Percentiles rank a stretch among this genome's conserved stretches.
Conservation (phyloP, 2,113 vertebrate genomes). For the Hemiprocne comata region DNA sequence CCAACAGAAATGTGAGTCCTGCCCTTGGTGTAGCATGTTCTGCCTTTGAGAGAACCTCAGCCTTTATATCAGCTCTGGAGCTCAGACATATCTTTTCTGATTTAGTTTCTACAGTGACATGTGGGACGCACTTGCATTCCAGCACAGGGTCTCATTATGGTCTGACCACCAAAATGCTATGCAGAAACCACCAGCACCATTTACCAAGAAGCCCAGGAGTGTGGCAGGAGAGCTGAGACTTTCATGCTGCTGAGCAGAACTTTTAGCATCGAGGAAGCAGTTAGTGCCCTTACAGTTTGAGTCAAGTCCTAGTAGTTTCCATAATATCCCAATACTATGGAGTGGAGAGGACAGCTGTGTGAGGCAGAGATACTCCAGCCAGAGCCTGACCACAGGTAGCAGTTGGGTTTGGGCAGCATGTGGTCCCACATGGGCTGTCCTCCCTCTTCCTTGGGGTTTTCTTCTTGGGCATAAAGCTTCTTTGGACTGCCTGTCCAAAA, state of each 20-base stretch:
- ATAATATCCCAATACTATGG: accelerated
- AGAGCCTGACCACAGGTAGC: neutral
- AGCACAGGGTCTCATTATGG: neutral
- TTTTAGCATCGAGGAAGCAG: neutral
- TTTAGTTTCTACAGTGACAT: neutral
- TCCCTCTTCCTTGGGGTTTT: neutral
- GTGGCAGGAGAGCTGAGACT: neutral
- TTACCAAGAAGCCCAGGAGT: neutral
- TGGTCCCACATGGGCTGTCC: neutral
- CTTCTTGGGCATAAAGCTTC: neutral
- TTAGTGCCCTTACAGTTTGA: neutral
- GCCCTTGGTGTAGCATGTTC: neutral
- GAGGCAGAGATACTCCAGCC: neutral
- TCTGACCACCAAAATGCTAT: neutral
- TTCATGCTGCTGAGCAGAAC: neutral
- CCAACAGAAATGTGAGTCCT: neutral
- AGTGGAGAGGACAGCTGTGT: neutral
- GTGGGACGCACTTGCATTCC: neutral
- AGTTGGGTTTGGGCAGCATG: neutral
- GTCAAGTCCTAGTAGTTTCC: neutral
- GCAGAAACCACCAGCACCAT: neutral
- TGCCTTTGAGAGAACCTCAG: neutral
- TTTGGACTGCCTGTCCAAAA: neutral
- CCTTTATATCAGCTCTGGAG: neutral
- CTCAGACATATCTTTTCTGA: neutral